Evolutionary conservation across 1,140 invertebrate genomes (phyloP), one percentile per base, ranked within the genome.

Genomic region (Aplysia californica): DNA sequence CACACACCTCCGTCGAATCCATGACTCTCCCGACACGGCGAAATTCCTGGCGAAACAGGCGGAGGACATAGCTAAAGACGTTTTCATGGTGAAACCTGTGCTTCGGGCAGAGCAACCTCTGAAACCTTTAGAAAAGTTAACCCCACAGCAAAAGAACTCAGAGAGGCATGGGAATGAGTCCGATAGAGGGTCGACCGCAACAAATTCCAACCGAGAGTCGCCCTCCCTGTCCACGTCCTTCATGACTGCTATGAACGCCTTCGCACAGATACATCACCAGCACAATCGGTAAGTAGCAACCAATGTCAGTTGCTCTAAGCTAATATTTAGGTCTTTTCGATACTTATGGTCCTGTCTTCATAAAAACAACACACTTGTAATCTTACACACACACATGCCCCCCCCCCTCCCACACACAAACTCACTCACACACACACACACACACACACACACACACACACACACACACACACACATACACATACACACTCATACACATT

Each of bases 161-260:
- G 10, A 50, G 44, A 50, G n/a, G n/a, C 15, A 31, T 18, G 58
- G 20, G 6, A 18, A 26, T 29, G 26, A 26, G 6, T 10, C 10
- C 15, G 58, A 26, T 6, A 23, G 58, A 6, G 26, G 58, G 6
- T 10, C 10, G 6, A 6, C 10, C 6, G 6, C 18, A 61, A 18
- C 58, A 26, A 18, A 10, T 23, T 61, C 26, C 6, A 10, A 10
- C 10, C 58, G 20, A 10, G 58, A 61, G 29, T 18, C 10, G 6
- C 58, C 58, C 6, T 6, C 58, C 58, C 29, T 61, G 10, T 31
- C 58, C 20, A 20, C 58, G 29, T 61, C 58, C 29, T 61, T 61
- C 29, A 61, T 61, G 58, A 61, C 58, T 18, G 58, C 58, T 6
- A 61, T 61, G 58, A 61, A 61, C 29, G 58, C 58, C 10, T 61